These are phyloP conservation scores for Nanorana parkeri DNA, from an alignment of 2,113 vertebrate species.

Conservation along the genomic window DNA sequence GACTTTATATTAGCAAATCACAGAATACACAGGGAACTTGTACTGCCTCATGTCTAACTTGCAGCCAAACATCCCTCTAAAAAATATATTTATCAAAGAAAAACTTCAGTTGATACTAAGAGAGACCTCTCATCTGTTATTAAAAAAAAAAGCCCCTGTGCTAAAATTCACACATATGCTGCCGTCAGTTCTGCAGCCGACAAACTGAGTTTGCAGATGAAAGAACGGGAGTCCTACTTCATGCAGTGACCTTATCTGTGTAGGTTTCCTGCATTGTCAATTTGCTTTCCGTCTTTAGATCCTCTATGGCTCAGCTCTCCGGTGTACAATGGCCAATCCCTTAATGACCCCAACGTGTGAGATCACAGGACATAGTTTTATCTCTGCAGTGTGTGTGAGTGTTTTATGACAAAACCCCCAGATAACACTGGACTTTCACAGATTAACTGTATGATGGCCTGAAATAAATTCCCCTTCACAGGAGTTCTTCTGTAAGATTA, in stretches of 20 bases:
- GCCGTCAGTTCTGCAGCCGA: background rate
- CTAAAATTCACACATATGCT: background rate
- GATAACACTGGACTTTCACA: slow-evolving; percentile 1
- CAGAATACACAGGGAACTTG: no score
- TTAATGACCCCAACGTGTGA: background rate
- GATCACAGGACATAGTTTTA: slow-evolving; percentile 6
- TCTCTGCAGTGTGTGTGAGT: background rate
- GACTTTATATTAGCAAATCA: no score
- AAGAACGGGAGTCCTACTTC: background rate
- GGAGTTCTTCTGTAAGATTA: no score
- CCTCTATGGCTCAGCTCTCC: background rate
- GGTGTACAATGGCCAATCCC: background rate
- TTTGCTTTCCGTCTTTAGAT: background rate
- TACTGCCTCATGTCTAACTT: no score
- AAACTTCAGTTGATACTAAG: background rate
- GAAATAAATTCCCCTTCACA: no score
- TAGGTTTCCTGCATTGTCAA: background rate
- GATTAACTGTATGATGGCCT: background rate
- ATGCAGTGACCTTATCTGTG: background rate
- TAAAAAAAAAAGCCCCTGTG: no score
- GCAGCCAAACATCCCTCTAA: background rate
- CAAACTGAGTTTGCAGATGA: background rate
- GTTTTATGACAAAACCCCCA: slow-evolving; percentile 4
- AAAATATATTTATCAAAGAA: background rate
- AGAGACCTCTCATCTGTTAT: background rate